These are phyloP conservation scores for Hirtodrosophila cameraria DNA, from an alignment of 2,888 invertebrate genomes.

Conservation along the genomic window DNA sequence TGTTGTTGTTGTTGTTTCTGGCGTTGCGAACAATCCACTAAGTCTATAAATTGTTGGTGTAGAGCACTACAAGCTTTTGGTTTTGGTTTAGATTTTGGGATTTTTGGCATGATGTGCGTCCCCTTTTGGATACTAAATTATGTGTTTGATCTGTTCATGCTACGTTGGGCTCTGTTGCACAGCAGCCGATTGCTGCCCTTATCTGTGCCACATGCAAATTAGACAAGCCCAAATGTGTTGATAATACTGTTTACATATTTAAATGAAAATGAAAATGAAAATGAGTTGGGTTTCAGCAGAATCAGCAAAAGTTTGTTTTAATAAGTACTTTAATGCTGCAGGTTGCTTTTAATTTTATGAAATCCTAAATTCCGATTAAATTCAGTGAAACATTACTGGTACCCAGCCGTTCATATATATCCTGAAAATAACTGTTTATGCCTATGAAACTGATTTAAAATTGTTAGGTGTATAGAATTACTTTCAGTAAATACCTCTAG, in stretches of 20 bases:
- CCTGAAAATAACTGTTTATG: too few relatives aligned
- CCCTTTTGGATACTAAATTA: too few relatives aligned
- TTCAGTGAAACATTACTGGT: too few relatives aligned
- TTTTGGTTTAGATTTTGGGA: slow-evolving; percentile 4
- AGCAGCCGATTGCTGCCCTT: slow-evolving; percentile 30
- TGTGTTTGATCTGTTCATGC: slow-evolving; percentile 74
- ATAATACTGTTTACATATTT: slow-evolving; percentile 53
- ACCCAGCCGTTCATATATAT: too few relatives aligned
- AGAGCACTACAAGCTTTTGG: slow-evolving; percentile 1
- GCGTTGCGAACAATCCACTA: slow-evolving; percentile 24
- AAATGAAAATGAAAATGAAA: slow-evolving; percentile 31
- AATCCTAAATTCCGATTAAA: too few relatives aligned
- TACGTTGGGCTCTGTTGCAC: slow-evolving; percentile 55
- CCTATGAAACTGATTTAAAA: too few relatives aligned
- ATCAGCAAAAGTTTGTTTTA: slow-evolving; percentile 1
- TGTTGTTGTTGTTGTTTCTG: too few relatives aligned
- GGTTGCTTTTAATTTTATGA: neutral
- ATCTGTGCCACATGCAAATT: slow-evolving; percentile 67
- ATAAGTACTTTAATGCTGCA: slow-evolving; percentile 2
- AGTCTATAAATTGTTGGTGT: slow-evolving; percentile 3
- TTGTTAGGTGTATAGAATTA: too few relatives aligned
- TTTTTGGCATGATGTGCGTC: slow-evolving; percentile 26
- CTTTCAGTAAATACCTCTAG: too few relatives aligned
- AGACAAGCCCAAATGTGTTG: slow-evolving; percentile 38
- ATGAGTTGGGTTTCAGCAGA: slow-evolving; percentile 22